These are phyloP conservation scores for Gymnoscelis rufifasciata DNA, from an alignment of 2,888 invertebrate species.

Conservation along the genomic window DNA sequence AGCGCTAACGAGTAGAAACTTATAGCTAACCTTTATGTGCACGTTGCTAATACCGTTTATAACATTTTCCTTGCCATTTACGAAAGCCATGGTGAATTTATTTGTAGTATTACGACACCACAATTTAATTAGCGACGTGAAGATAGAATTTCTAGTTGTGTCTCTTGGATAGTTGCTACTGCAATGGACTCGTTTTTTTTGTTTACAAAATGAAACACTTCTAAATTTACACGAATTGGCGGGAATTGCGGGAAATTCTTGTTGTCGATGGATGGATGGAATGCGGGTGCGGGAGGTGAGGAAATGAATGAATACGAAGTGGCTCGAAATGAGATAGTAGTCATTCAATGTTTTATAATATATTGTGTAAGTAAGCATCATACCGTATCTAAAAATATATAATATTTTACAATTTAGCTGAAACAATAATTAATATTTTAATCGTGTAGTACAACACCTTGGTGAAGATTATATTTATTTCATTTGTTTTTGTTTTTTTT, in stretches of 20 bases:
- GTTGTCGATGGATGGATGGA: not conserved
- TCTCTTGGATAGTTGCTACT: not conserved
- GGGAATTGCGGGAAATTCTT: slow-evolving; percentile 28
- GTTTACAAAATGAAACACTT: slow-evolving; percentile 9
- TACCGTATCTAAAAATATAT: not conserved
- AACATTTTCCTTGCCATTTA: slow-evolving; percentile 65
- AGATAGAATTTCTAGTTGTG: not conserved
- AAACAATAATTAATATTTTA: too few relatives aligned
- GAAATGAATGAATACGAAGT: not conserved
- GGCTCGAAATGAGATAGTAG: slow-evolving; percentile 5
- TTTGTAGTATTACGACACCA: not conserved
- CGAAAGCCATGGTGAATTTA: slow-evolving; percentile 43
- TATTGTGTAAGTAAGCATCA: too few relatives aligned
- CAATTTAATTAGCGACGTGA: not conserved
- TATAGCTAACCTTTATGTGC: slow-evolving; percentile 61
- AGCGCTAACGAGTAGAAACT: not conserved
- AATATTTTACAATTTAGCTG: not conserved
- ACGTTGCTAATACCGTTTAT: slow-evolving; percentile 57
- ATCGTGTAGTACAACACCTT: too few relatives aligned
- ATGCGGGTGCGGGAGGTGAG: too few relatives aligned
- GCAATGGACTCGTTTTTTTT: too few relatives aligned
- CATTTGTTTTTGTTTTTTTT: too few relatives aligned
- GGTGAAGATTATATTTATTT: too few relatives aligned
- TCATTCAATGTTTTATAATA: not conserved
- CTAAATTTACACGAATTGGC: slow-evolving; percentile 15